Conservation (phyloP, 2,113 vertebrate species). For the Gnathonemus longibarbis region DNA sequence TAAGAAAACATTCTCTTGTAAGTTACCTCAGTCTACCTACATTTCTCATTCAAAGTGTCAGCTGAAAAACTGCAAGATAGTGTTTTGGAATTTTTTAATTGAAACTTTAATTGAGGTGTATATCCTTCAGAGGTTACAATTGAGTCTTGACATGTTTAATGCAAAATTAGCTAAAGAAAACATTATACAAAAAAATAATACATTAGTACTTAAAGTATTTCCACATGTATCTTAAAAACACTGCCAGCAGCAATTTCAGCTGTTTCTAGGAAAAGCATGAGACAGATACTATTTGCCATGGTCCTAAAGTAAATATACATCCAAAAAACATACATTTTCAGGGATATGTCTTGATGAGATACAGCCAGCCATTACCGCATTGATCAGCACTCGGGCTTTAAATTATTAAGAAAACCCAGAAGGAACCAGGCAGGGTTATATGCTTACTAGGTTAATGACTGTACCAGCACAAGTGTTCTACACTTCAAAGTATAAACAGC, state of each 20-base stretch:
- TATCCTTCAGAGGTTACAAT: neutral
- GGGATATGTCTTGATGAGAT: neutral
- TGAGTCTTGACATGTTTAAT: neutral
- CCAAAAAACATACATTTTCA: neutral
- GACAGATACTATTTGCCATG: neutral
- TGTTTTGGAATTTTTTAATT: neutral
- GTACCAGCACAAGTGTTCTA: neutral
- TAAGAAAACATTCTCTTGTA: slow-evolving; percentile 39
- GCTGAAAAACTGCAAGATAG: slow-evolving; percentile 8
- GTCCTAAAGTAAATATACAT: neutral
- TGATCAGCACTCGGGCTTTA: neutral
- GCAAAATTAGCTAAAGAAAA: neutral
- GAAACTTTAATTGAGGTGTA: neutral
- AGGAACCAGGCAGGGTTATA: neutral
- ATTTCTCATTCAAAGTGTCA: neutral
- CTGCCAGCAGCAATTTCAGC: neutral
- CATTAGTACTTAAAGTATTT: neutral
- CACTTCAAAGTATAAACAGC: neutral
- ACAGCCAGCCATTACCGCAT: neutral
- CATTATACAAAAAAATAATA: neutral
- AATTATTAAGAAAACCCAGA: neutral
- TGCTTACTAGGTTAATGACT: neutral
- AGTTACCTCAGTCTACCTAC: slow-evolving; percentile 19
- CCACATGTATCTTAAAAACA: neutral
- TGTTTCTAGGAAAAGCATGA: neutral